A percentile compares a stretch with the other conserved stretches of the same genome.
Conservation (phyloP, 2,888 invertebrate species). For the Drosophila setosimentum region DNA sequence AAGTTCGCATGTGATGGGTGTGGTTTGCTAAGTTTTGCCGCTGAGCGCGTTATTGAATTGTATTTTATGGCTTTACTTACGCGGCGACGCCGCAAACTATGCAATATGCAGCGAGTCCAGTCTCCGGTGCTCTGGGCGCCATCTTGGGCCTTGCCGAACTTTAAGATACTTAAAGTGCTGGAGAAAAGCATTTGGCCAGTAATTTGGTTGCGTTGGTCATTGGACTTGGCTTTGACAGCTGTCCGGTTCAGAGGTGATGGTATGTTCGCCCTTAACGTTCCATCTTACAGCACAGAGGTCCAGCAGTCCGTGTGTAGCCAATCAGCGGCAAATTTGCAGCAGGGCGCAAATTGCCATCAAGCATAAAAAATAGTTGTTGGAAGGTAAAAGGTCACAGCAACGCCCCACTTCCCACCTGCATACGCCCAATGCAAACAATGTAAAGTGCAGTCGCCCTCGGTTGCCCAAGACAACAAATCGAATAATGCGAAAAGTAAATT, state of each 20-base stretch:
- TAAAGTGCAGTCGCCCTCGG: constrained; percentile 70
- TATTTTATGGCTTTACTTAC: constrained; percentile 74
- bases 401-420: background rate
- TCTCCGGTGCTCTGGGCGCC: background rate
- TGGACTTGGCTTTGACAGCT: constrained; percentile 73
- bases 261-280: constrained; percentile 11
- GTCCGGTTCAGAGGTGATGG: constrained; percentile 40
- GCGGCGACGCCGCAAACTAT: constrained; percentile 57
- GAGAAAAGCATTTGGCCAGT: constrained; percentile 15
- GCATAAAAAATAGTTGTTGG: constrained; percentile 73
- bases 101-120: constrained; percentile 57
- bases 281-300: constrained; percentile 15
- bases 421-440: constrained; percentile 65
- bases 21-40: constrained; percentile 29
- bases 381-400: constrained; percentile 64
- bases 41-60: constrained; percentile 77
- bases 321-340: constrained; percentile 78
- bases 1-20: constrained; percentile 13
- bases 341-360: constrained; percentile 79
- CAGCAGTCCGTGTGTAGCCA: constrained; percentile 63
- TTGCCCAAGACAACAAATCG: constrained; percentile 79
- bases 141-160: constrained; percentile 26
- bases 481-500: constrained; percentile 81
- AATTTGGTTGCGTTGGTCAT: constrained; percentile 32
- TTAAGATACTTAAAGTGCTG: constrained; percentile 65